Percentiles rank a stretch among this genome's conserved stretches.
Evolutionary conservation across 2,797 vertebrate genomes (phyloP).

Genomic region (Lutjanus argentimaculatus): DNA sequence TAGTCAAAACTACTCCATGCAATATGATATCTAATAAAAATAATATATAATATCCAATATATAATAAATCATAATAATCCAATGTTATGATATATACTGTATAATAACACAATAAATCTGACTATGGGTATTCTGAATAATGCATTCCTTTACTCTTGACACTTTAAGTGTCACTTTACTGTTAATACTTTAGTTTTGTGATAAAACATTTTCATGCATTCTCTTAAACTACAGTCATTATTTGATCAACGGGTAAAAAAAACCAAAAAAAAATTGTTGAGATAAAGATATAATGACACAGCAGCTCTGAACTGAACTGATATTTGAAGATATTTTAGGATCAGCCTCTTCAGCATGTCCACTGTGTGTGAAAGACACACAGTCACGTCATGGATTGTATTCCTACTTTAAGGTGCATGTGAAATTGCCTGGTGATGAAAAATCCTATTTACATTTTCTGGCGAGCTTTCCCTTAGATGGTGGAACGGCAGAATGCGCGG

Average conservation of each 20-base stretch:
- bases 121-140: too few species aligned
- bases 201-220: too few species aligned
- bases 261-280: neutral
- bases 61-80: too few species aligned
- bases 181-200: too few species aligned
- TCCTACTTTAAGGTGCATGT: constrained; percentile 37
- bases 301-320: constrained; percentile 8
- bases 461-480: constrained; percentile 56
- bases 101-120: too few species aligned
- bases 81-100: too few species aligned
- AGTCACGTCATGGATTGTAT: constrained; percentile 13
- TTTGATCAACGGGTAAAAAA: neutral
- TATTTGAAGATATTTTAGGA: constrained; percentile 16
- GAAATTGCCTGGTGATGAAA: constrained; percentile 64
- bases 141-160: too few species aligned
- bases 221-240: too few species aligned
- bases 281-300: neutral
- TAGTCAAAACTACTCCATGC: too few species aligned
- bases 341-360: neutral
- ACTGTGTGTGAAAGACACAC: constrained; percentile 18
- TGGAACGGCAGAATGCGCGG: constrained; percentile 49
- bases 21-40: too few species aligned
- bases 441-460: constrained; percentile 57
- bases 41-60: too few species aligned
- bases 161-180: too few species aligned